Evolutionary conservation across 2,888 invertebrate species (phyloP).

Genomic region (Kryphioiulus occultus): DNA sequence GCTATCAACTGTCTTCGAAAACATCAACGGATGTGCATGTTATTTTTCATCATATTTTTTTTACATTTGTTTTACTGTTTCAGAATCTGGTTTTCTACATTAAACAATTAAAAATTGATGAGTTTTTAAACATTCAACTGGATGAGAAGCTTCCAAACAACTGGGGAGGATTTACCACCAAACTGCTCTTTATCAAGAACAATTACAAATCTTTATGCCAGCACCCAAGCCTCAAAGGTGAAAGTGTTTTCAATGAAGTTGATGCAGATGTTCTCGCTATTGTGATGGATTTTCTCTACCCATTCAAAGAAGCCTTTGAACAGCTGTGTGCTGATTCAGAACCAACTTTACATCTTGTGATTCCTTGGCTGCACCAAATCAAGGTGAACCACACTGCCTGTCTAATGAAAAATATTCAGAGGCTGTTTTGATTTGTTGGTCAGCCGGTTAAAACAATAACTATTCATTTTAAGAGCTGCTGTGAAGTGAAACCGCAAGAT

Average conservation of each 20-base stretch:
- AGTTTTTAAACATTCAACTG: neutral
- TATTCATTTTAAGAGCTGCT: neutral
- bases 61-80: neutral
- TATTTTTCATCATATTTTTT: neutral
- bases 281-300: neutral
- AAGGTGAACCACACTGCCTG: neutral
- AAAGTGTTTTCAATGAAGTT: neutral
- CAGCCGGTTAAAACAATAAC: neutral
- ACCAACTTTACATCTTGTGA: constrained; percentile 17
- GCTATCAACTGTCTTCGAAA: too few relatives aligned
- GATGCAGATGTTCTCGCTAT: neutral
- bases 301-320: constrained; percentile 21
- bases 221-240: neutral
- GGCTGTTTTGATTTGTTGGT: neutral
- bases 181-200: neutral
- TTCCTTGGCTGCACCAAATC: constrained; percentile 35
- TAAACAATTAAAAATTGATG: neutral
- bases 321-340: neutral
- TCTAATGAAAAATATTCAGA: neutral
- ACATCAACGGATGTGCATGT: constrained; percentile 4
- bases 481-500: neutral
- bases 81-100: constrained; percentile 18
- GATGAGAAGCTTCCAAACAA: constrained; percentile 11
- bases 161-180: neutral
- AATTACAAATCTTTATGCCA: neutral